Evolutionary conservation across 1,140 invertebrate genomes (phyloP).

Genomic region (Brachionus rotundiformis): DNA sequence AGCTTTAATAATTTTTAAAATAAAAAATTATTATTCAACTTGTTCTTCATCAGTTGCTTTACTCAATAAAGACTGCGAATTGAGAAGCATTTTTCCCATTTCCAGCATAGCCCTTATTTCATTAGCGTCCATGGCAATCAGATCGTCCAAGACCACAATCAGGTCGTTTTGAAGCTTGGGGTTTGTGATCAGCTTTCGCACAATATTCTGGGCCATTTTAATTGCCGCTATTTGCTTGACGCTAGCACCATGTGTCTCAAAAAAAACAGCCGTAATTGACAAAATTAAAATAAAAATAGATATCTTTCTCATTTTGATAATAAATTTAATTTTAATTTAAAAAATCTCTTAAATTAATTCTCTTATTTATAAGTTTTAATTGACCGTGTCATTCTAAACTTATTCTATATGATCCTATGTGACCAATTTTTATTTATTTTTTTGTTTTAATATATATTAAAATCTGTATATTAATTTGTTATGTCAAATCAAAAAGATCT

Average conservation of each 20-base stretch:
- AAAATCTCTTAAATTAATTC: not conserved
- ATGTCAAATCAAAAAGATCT: too few relatives aligned
- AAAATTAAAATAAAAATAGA: not conserved
- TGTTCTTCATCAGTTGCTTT: not conserved
- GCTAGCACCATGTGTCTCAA: not conserved
- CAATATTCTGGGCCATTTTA: not conserved
- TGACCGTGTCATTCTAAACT: not conserved
- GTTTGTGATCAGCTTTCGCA: not conserved
- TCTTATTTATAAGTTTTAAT: conserved; percentile 11
- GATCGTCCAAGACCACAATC: conserved; percentile 5
- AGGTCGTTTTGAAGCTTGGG: conserved; percentile 5
- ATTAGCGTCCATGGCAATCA: not conserved
- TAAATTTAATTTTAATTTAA: not conserved
- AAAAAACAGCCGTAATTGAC: not conserved
- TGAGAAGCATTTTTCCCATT: not conserved
- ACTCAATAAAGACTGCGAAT: not conserved
- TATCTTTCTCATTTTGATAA: conserved; percentile 2
- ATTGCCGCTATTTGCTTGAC: not conserved
- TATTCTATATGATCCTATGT: not conserved
- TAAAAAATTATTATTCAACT: not conserved
- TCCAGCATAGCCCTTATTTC: conserved; percentile 17
- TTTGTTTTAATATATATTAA: not conserved
- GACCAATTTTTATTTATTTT: not conserved
- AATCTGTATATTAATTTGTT: too few relatives aligned
- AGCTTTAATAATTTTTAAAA: conserved; percentile 14